Conservation (phyloP, 2,888 invertebrate species). For the Drosophila macrospina region DNA sequence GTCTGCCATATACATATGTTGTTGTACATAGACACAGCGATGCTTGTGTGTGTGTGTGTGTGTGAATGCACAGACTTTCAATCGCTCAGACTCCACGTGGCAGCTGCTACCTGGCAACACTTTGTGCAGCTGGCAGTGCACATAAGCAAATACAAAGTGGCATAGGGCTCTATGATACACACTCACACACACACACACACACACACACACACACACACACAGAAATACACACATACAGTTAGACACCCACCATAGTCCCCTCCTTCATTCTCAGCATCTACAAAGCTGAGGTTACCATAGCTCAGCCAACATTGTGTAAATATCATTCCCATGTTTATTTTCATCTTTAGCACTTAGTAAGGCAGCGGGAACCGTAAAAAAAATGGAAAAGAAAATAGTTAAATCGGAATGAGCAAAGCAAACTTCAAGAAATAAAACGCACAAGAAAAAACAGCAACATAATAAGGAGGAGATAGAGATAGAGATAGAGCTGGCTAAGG, state of each 20-base stretch:
- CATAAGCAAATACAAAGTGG: slow-evolving; percentile 78
- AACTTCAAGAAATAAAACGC: slow-evolving; percentile 31
- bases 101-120: slow-evolving; percentile 63
- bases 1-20: slow-evolving; percentile 24
- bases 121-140: slow-evolving; percentile 66
- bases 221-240: no score
- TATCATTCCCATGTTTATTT: slow-evolving; percentile 78
- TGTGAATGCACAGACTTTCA: slow-evolving; percentile 38
- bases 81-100: slow-evolving; percentile 63
- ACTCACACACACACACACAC: slow-evolving; percentile 19
- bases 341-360: slow-evolving; percentile 75
- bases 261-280: slow-evolving; percentile 15
- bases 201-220: slow-evolving; percentile 15
- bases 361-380: slow-evolving; percentile 40
- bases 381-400: slow-evolving; percentile 21
- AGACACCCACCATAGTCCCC: slow-evolving; percentile 38
- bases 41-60: slow-evolving; percentile 5
- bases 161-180: slow-evolving; percentile 36
- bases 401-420: slow-evolving; percentile 37
- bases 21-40: slow-evolving; percentile 16
- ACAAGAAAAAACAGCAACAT: slow-evolving; percentile 31
- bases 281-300: slow-evolving; percentile 52
- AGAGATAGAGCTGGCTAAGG: no score
- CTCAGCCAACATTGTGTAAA: slow-evolving; percentile 73
- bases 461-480: no score